Base-by-base conservation (phyloP, 1,140 invertebrate genomes). In the Calliopsis andreniformis region DNA sequence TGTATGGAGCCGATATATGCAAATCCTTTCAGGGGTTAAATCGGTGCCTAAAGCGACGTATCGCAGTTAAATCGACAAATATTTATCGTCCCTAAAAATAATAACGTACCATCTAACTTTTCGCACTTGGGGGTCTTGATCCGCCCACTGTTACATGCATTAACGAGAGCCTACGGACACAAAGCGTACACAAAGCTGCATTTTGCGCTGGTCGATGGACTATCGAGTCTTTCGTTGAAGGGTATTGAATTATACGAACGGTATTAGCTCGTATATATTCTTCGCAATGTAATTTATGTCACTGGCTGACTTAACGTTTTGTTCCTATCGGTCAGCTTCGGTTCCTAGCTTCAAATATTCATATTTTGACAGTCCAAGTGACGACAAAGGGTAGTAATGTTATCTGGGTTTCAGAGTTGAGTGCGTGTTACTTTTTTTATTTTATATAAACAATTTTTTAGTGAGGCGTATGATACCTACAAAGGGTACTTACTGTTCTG, bases 401-500 rank as follows among this genome's bases (percentile, higher is more conserved):
- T 75, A 75, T 75, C 63, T 75, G 71, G 71, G 71, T 75, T 75
- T 75, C 62, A 51, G 71, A 56, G 58, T 72, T 59, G 66, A 18
- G 8, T 14, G 2, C 16, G 47, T 35, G 12, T 4, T 16, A 42
- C 3, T 20, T 14, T 47, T 66, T 18, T 32, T 20, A 20, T 2
- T 42, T 53, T 30, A 39, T 23, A 20, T 16, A 51, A 67, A 75
- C 67, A 35, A 67, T 67, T 67, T 35, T 49, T 23, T 42, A 10
- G 23, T 35, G 8, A 18, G 6, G 18, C 4, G n/a, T n/a, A n/a
- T n/a, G n/a, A n/a, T n/a, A n/a, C n/a, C n/a, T n/a, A n/a, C n/a
- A n/a, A n/a, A n/a, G n/a, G n/a, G n/a, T n/a, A n/a, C n/a, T n/a
- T n/a, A n/a, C n/a, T n/a, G n/a, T n/a, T n/a, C n/a, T n/a, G n/a